Conservation (phyloP, 1,140 invertebrate genomes). For the Liolophura sinensis region DNA sequence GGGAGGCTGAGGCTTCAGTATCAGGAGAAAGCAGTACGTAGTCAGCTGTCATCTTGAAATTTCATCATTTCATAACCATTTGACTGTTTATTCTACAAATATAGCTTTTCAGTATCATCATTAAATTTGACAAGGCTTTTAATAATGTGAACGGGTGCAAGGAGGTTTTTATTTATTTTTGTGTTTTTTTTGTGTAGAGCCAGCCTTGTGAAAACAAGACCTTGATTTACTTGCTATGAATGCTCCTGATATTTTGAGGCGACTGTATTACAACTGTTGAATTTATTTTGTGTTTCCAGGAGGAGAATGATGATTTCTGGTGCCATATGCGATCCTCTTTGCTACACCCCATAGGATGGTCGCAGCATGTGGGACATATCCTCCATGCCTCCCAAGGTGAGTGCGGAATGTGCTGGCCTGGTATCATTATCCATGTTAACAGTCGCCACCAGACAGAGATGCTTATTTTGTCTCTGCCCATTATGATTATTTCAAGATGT, state of each 20-base stretch:
- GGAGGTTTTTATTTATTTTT: neutral
- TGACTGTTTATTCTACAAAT: too few species aligned
- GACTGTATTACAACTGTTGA: too few species aligned
- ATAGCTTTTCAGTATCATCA: too few species aligned
- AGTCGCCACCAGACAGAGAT: too few species aligned
- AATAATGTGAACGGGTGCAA: neutral
- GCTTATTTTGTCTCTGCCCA: too few species aligned
- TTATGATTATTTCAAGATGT: too few species aligned
- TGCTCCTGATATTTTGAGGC: too few species aligned
- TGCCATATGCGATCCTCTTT: slow-evolving; percentile 93
- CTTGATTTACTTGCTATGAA: too few species aligned
- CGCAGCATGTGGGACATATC: slow-evolving; percentile 77
- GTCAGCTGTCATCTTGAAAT: neutral
- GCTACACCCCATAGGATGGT: slow-evolving; percentile 96
- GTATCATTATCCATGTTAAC: neutral
- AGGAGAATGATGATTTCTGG: slow-evolving; percentile 74
- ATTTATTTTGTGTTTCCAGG: slow-evolving; percentile 21
- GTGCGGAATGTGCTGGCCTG: neutral
- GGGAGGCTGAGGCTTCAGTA: slow-evolving; percentile 89
- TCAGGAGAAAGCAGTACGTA: slow-evolving; percentile 75
- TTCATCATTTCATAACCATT: slow-evolving; percentile 8
- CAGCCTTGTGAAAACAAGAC: too few species aligned
- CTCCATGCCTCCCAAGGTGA: slow-evolving; percentile 69
- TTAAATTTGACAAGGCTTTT: slow-evolving; percentile 9
- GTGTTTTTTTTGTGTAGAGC: slow-evolving; percentile 9